Base-by-base conservation (phyloP, 1,140 invertebrate genomes). In the Uloborus diversus region DNA sequence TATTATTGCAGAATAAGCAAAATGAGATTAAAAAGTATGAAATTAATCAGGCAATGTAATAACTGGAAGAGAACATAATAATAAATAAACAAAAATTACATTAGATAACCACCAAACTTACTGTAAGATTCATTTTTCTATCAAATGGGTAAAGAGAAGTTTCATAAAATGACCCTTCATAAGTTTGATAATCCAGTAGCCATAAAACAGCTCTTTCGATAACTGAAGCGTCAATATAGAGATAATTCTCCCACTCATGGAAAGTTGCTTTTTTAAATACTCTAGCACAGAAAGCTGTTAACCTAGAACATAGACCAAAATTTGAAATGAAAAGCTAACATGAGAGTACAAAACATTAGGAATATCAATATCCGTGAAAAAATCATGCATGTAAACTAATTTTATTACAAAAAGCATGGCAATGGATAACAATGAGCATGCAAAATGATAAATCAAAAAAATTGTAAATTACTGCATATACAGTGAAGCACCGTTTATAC, bases 211-310 rank as follows among this genome's bases (percentile, higher is more conserved):
- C 90, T 84, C 91, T 91, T 1, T 91, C 89, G 82, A 96, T 94
- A 0, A 96, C 92, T 85, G 85, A 78, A 0, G 93, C 92, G 87
- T 97, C 95, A 79, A 96, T 95, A 85, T 94, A 96, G 14, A 97
- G 91, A 84, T 92, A 95, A 85, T 95, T 95, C 88, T 97, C 94
- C 94, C 94, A 96, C 85, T 96, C 95, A 56, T 83, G 83, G 86
- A 96, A 96, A 35, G 92, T 94, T 0, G 94, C 94, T 84, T 96
- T 94, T 85, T 95, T 93, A 85, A 96, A 92, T 27, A 95, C 90
- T 79, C 93, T 89, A 0, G 93, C 91, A 84, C 93, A 94, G 85
- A 93, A 96, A 1, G 94, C 92, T 0, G 95, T 96, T 35, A 96
- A 84, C 94, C 94, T 84, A 9, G 53, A 69, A 30, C 37, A n/a